Conservation (phyloP, 1,140 invertebrate species). For the Hycleus phaleratus region DNA sequence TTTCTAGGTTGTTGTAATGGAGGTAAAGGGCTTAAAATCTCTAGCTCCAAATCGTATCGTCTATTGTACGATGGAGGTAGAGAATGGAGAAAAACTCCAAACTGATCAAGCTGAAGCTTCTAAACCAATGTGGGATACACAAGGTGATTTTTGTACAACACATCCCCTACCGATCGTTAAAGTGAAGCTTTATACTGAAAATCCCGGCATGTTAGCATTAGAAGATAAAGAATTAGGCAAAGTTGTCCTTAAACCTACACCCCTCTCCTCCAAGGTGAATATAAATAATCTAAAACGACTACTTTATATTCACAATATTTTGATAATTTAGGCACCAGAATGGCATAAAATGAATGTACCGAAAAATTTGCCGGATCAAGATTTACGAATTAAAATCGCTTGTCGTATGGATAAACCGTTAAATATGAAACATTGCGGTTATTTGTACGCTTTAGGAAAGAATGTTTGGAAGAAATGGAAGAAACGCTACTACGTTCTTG, state of each 20-base stretch:
- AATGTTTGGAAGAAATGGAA: constrained; percentile 99
- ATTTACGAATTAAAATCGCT: constrained; percentile 94
- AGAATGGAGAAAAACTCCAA: constrained; percentile 95
- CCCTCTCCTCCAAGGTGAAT: constrained; percentile 74
- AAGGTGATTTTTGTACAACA: constrained; percentile 97
- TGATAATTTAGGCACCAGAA: constrained; percentile 68
- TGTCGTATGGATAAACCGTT: constrained; percentile 98
- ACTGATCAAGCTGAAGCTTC: constrained; percentile 99
- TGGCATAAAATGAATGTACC: constrained; percentile 96
- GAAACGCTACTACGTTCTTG: constrained; percentile 94
- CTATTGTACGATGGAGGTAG: constrained; percentile 99
- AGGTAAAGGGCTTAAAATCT: constrained; percentile 96
- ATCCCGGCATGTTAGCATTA: constrained; percentile 91
- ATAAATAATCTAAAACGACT: background rate
- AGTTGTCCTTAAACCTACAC: constrained; percentile 86
- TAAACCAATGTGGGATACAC: constrained; percentile 97
- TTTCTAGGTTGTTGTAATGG: constrained; percentile 90
- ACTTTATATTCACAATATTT: background rate
- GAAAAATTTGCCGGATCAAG: constrained; percentile 91
- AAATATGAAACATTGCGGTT: constrained; percentile 95
- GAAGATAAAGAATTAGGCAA: constrained; percentile 98
- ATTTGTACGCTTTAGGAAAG: constrained; percentile 91
- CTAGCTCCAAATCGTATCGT: constrained; percentile 95
- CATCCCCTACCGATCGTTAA: constrained; percentile 95
- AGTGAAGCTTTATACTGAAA: constrained; percentile 95